These are phyloP conservation scores for Calcarius lapponicus DNA, from an alignment of 2,797 vertebrate species.

Conservation along the genomic window DNA sequence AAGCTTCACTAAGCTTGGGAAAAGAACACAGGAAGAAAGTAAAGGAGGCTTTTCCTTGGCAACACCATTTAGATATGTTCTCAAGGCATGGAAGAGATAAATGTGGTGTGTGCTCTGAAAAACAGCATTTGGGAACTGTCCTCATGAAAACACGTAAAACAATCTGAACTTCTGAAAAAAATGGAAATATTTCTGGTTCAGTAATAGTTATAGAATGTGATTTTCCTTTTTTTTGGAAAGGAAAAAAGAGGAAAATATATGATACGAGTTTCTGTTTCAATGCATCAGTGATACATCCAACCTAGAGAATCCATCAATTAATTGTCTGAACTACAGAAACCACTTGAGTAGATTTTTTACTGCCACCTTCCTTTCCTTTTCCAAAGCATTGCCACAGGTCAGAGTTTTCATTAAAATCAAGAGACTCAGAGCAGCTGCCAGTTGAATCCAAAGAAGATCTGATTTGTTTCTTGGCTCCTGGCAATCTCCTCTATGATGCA, in stretches of 20 bases:
- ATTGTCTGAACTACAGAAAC: conserved; percentile 21
- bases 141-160: background rate
- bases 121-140: background rate
- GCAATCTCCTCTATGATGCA: conserved; percentile 97
- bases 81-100: background rate
- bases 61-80: background rate
- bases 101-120: background rate
- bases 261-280: conserved; percentile 2
- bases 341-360: background rate
- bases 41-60: background rate
- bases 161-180: conserved; percentile 1
- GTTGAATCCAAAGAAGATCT: conserved; percentile 92
- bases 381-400: conserved; percentile 7
- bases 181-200: background rate
- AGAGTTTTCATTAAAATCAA: conserved; percentile 9
- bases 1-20: background rate
- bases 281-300: background rate
- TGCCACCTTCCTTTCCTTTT: conserved; percentile 20
- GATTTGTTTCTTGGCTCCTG: conserved; percentile 93
- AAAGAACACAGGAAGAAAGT: background rate
- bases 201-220: background rate
- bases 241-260: background rate
- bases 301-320: background rate
- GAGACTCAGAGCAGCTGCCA: conserved; percentile 92
- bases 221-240: background rate